Conservation (phyloP, 2,113 vertebrate genomes). For the Lampris incognitus region DNA sequence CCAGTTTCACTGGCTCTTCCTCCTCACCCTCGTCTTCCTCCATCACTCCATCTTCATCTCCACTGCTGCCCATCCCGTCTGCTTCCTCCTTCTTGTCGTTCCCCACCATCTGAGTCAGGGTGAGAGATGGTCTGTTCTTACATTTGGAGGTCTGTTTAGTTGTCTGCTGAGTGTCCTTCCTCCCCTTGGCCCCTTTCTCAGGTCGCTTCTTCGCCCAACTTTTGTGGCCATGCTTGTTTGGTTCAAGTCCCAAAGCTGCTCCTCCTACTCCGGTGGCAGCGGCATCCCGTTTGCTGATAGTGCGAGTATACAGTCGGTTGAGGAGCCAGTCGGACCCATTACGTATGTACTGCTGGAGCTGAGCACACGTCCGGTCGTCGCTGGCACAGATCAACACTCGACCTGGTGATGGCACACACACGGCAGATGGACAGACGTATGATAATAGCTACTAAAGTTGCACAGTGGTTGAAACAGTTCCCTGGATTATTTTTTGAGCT, state of each 20-base stretch:
- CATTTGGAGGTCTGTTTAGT: constrained; percentile 65
- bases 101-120: constrained; percentile 89
- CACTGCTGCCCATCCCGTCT: constrained; percentile 67
- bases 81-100: constrained; percentile 56
- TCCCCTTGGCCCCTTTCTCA: constrained; percentile 71
- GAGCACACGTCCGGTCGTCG: constrained; percentile 95
- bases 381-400: constrained; percentile 94
- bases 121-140: constrained; percentile 80
- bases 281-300: constrained; percentile 85
- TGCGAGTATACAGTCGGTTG: constrained; percentile 87
- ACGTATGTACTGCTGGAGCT: constrained; percentile 89
- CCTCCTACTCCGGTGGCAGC: constrained; percentile 27
- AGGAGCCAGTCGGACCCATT: constrained; percentile 86
- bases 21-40: constrained; percentile 70
- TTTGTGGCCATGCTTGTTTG: constrained; percentile 67
- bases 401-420: constrained; percentile 76
- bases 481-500: too few relatives aligned
- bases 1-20: constrained; percentile 80
- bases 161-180: constrained; percentile 70
- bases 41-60: constrained; percentile 74
- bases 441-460: too few relatives aligned
- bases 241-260: constrained; percentile 54
- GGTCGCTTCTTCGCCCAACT: constrained; percentile 46
- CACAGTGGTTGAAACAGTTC: too few relatives aligned
- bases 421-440: background rate